Conservation (phyloP, 2,888 invertebrate genomes). For the Synergus japonicus region DNA sequence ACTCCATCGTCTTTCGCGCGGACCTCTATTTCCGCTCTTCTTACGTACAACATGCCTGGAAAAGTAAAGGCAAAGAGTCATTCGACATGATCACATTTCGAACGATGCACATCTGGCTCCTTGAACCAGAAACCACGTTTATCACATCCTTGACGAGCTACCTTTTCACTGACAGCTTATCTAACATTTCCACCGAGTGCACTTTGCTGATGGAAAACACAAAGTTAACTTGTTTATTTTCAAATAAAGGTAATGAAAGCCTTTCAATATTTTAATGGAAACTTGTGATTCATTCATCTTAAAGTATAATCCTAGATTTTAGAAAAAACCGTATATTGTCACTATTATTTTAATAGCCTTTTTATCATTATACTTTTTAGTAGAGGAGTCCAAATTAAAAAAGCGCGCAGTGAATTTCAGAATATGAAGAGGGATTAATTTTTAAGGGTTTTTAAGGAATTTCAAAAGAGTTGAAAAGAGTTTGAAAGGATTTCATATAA, state of each 20-base stretch:
- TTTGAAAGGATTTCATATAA: too few relatives aligned
- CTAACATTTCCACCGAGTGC: slow-evolving; percentile 35
- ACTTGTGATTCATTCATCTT: not conserved
- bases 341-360: too few relatives aligned
- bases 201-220: slow-evolving; percentile 21
- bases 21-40: slow-evolving; percentile 63
- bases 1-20: slow-evolving; percentile 67
- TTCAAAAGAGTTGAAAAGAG: too few relatives aligned
- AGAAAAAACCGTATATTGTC: too few relatives aligned
- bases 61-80: slow-evolving; percentile 47
- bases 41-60: slow-evolving; percentile 65
- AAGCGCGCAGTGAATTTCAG: too few relatives aligned
- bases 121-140: slow-evolving; percentile 27
- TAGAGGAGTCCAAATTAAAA: too few relatives aligned
- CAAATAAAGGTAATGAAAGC: not conserved
- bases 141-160: slow-evolving; percentile 32
- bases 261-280: not conserved
- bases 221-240: slow-evolving; percentile 6
- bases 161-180: slow-evolving; percentile 30
- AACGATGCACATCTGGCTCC: slow-evolving; percentile 2
- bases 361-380: too few relatives aligned
- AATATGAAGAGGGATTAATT: too few relatives aligned
- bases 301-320: not conserved
- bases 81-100: slow-evolving; percentile 31
- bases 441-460: too few relatives aligned